Conservation (phyloP, 92 coral and sea anemone species). For the Muricea muricata region DNA sequence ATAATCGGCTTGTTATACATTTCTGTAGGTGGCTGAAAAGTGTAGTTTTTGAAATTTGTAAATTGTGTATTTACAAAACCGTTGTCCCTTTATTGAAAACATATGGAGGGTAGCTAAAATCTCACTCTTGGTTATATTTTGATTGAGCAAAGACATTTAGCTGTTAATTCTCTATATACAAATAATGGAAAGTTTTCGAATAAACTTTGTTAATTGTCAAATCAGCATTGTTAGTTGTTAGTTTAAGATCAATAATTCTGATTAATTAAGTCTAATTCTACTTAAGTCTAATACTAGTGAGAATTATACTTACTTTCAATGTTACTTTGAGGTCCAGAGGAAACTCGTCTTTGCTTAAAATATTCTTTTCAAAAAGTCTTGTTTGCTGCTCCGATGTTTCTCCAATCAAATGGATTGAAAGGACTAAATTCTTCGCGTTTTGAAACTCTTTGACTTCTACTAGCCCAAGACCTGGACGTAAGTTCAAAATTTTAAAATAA, state of each 20-base stretch:
- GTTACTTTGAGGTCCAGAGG: slow-evolving; percentile 90
- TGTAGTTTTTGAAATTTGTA: background rate
- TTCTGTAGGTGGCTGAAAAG: slow-evolving; percentile 74
- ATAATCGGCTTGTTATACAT: slow-evolving; percentile 82
- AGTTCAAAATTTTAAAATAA: background rate
- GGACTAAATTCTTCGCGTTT: slow-evolving; percentile 74
- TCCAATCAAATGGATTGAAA: slow-evolving; percentile 89
- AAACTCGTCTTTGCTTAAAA: slow-evolving; percentile 84
- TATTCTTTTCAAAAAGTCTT: slow-evolving; percentile 89
- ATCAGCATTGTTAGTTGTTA: too few relatives aligned
- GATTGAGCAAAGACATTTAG: too few relatives aligned
- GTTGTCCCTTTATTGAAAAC: too few relatives aligned
- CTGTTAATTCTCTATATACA: too few relatives aligned
- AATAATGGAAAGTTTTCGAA: too few relatives aligned
- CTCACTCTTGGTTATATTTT: too few relatives aligned
- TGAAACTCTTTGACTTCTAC: slow-evolving; percentile 63
- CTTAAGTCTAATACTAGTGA: too few relatives aligned
- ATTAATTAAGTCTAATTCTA: too few relatives aligned
- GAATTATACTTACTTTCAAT: slow-evolving; percentile 76
- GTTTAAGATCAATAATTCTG: too few relatives aligned
- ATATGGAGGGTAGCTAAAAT: too few relatives aligned
- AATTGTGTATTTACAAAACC: too few relatives aligned
- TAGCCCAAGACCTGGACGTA: slow-evolving; percentile 33
- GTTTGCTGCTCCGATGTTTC: slow-evolving; percentile 82
- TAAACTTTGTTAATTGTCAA: too few relatives aligned